Base-by-base conservation (phyloP, 2,113 vertebrate species). In the Capreolus pygargus region DNA sequence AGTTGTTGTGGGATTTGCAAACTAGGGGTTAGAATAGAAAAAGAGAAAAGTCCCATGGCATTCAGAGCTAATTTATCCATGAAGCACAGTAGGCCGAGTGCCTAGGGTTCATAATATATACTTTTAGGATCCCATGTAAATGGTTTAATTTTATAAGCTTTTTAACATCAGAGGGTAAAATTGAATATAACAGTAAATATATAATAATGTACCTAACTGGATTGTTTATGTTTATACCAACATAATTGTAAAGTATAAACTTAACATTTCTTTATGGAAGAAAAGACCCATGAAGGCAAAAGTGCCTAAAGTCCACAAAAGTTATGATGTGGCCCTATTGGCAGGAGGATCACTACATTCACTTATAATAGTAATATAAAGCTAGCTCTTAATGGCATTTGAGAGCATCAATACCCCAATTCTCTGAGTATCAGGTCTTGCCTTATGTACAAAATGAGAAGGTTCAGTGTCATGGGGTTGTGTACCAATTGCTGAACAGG, bases 91-190 rank as follows among this genome's bases (percentile, higher is more conserved):
- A 87, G 36, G 15, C 16, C 47, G 1, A 61, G 47, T 21, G 6
- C 28, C 43, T 81, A 84, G 19, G 16, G 13, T 43, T 39, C 23
- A 84, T 54, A 15, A 94, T 64, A 87, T 9, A 93, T 64, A 90
- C 36, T 61, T 86, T 91, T 93, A 93, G 55, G 43, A 21, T 86
- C 16, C 21, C 28, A 70, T 2, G 50, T n/a, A 88, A 95, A 92
- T 54, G 14, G 61, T 86, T 92, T 93, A 28, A 55, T 76, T 96
- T 90, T 50, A 78, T 93, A 92, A 93, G 91, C 21, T 78, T 95
- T 95, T 86, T 87, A 86, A 89, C 16, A 86, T 47, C 45, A 96
- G 25, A 86, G 96, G 33, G 21, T 92, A 95, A 96, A 92, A 78
- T 33, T 45, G 2, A 91, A 91, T 89, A 58, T 57, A 92, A 13